phyloP scores from a whole-genome alignment of 2,888 invertebrate species.

The Idaea dimidiata region DNA sequence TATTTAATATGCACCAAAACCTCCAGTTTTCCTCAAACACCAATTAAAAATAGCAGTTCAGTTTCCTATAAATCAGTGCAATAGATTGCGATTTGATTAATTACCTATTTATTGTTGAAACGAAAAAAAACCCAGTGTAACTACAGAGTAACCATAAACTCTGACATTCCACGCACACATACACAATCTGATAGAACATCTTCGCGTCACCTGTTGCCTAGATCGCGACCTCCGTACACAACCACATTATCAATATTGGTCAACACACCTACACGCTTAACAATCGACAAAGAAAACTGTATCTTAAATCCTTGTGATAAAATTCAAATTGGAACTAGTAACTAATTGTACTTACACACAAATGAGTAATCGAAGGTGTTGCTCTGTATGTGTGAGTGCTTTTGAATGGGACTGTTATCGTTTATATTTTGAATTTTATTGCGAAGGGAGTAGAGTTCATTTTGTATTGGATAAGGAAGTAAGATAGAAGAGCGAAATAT shows the following conservation, averaged over 20 bases:
- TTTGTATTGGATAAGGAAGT: slow-evolving; percentile 67
- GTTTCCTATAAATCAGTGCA: background rate
- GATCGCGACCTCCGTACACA: slow-evolving; percentile 67
- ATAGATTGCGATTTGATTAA: background rate
- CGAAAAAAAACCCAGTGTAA: background rate
- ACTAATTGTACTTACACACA: slow-evolving; percentile 40
- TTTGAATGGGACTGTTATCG: slow-evolving; percentile 64
- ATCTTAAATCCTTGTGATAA: slow-evolving; percentile 35
- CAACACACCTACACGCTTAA: slow-evolving; percentile 59
- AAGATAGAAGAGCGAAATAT: slow-evolving; percentile 73
- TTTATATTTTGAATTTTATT: slow-evolving; percentile 41
- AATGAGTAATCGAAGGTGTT: slow-evolving; percentile 48
- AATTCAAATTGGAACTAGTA: slow-evolving; percentile 38
- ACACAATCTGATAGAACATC: slow-evolving; percentile 47
- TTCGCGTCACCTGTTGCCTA: slow-evolving; percentile 71
- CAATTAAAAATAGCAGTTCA: background rate
- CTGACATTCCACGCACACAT: slow-evolving; percentile 72
- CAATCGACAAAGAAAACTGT: slow-evolving; percentile 30
- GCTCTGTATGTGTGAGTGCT: slow-evolving; percentile 60
- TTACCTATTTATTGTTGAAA: background rate
- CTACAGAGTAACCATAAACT: slow-evolving; percentile 48
- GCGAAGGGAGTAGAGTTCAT: slow-evolving; percentile 34
- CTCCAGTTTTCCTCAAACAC: background rate
- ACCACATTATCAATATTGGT: slow-evolving; percentile 72
- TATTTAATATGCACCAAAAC: no score